Percentiles rank a stretch among this genome's conserved stretches.
Evolutionary conservation across 2,113 vertebrate species (phyloP).

Genomic region (Neogale vison): DNA sequence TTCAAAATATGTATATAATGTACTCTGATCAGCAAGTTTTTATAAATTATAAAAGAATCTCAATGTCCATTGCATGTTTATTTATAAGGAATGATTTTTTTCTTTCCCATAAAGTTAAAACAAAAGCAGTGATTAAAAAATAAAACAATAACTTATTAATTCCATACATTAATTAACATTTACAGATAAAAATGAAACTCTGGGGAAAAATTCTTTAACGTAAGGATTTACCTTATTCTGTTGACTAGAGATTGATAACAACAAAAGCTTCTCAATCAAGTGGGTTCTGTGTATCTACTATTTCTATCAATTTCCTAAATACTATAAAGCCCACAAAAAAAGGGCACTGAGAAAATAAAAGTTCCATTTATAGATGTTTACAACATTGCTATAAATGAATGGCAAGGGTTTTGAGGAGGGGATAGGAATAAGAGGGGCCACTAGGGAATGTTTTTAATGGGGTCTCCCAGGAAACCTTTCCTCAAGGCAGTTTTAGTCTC

Average conservation of each 20-base stretch:
- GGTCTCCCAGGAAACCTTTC: not conserved
- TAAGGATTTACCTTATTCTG: not conserved
- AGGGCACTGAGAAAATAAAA: not conserved
- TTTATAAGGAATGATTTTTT: slow-evolving; percentile 7
- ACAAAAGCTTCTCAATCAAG: not conserved
- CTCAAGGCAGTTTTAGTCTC: not conserved
- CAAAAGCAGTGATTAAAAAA: not conserved
- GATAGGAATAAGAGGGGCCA: not conserved
- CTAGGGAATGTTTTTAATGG: not conserved
- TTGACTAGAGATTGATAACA: not conserved
- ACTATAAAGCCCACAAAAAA: not conserved
- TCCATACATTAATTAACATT: not conserved
- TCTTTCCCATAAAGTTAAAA: not conserved
- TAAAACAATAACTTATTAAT: not conserved
- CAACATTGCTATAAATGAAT: not conserved
- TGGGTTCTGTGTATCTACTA: not conserved
- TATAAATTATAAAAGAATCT: not conserved
- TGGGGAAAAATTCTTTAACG: not conserved
- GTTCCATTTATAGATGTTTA: not conserved
- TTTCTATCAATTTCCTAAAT: not conserved
- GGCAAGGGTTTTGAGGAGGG: not conserved
- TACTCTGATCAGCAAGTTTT: not conserved
- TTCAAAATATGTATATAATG: not conserved
- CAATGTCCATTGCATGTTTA: not conserved
- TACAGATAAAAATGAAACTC: not conserved